Conservation (phyloP, 1,140 invertebrate genomes). For the Philopotamus ludificatus region DNA sequence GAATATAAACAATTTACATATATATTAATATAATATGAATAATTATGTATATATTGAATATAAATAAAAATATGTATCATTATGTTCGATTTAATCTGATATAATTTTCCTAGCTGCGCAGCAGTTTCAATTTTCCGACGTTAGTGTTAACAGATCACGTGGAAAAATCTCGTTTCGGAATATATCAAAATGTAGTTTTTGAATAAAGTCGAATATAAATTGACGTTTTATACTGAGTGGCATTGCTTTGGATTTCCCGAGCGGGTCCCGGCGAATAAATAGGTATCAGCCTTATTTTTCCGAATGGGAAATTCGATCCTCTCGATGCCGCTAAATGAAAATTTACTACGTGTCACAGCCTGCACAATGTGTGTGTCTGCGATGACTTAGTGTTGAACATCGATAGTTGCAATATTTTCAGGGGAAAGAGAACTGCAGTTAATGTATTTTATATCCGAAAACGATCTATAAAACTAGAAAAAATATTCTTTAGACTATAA, state of each 20-base stretch:
- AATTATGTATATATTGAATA: background rate
- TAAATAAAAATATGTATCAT: background rate
- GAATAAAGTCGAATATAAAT: slow-evolving; percentile 39
- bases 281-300: slow-evolving; percentile 30
- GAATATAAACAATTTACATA: background rate
- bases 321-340: background rate
- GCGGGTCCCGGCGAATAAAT: slow-evolving; percentile 25
- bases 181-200: slow-evolving; percentile 30
- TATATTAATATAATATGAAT: slow-evolving; percentile 8
- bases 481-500: too few relatives aligned
- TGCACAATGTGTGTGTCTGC: too few relatives aligned
- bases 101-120: too few relatives aligned
- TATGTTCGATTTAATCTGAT: background rate
- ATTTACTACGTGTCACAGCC: background rate
- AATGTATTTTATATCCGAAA: too few relatives aligned
- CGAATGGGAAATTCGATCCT: slow-evolving; percentile 19
- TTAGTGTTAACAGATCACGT: slow-evolving; percentile 18
- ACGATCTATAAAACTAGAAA: too few relatives aligned
- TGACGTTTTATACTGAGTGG: slow-evolving; percentile 38
- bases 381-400: too few relatives aligned
- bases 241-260: slow-evolving; percentile 25
- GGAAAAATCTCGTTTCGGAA: slow-evolving; percentile 24
- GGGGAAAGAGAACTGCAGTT: too few relatives aligned
- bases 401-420: too few relatives aligned
- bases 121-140: too few relatives aligned